Evolutionary conservation across 2,888 invertebrate species (phyloP).

Genomic region (Ochropleura leucogaster): DNA sequence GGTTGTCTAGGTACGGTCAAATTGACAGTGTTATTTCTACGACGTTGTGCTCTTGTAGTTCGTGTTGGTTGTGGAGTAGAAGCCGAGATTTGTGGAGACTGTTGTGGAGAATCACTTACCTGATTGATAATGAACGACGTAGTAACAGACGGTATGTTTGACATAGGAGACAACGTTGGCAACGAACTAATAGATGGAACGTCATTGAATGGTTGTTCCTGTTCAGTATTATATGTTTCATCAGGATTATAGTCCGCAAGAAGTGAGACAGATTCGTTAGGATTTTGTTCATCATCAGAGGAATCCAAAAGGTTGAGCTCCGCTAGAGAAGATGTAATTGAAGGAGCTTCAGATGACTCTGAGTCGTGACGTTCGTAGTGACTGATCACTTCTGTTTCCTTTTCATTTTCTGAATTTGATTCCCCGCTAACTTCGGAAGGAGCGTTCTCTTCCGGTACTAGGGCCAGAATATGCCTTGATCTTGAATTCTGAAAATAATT

Average conservation of each 20-base stretch:
- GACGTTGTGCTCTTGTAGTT: background rate
- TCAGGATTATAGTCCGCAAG: background rate
- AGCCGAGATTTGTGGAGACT: conserved; percentile 13
- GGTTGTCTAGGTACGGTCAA: background rate
- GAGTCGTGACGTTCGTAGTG: background rate
- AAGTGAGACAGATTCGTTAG: background rate
- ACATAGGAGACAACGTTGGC: background rate
- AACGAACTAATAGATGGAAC: conserved; percentile 10
- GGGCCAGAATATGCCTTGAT: background rate
- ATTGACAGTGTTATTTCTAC: background rate
- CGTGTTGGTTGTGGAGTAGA: conserved; percentile 5
- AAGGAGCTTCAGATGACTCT: background rate
- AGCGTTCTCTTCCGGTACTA: conserved; percentile 8
- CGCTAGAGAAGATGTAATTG: background rate
- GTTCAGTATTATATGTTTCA: background rate
- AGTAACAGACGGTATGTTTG: background rate
- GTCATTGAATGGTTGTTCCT: background rate
- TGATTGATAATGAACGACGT: conserved; percentile 2
- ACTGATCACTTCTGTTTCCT: background rate
- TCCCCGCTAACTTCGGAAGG: conserved; percentile 5
- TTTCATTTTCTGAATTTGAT: conserved; percentile 2
- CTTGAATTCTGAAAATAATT: conserved; percentile 10
- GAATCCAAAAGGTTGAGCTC: background rate
- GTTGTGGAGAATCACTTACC: conserved; percentile 11
- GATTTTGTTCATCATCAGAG: background rate